Percentiles rank a stretch among this genome's conserved stretches.
These are phyloP conservation scores for Glaucomys volans DNA, from an alignment of 2,113 vertebrate species.

Conservation along the genomic window DNA sequence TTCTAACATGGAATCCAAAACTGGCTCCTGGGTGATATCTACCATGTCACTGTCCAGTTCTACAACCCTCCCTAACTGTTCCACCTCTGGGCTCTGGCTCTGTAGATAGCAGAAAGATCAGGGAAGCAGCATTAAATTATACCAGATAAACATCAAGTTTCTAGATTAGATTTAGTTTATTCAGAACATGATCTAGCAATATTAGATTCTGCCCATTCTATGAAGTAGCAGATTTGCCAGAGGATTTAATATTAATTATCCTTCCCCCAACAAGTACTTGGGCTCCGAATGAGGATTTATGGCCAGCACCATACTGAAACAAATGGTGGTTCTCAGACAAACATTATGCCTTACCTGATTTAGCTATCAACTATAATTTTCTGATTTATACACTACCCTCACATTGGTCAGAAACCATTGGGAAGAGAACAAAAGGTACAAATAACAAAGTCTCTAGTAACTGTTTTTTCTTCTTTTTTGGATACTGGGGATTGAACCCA, in stretches of 20 bases:
- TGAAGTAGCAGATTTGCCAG: conserved; percentile 30
- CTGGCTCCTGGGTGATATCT: conserved; percentile 94
- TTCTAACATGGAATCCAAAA: conserved; percentile 84
- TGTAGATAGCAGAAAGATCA: conserved; percentile 82
- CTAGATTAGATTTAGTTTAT: neutral
- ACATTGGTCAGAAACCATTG: neutral
- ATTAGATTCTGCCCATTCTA: neutral
- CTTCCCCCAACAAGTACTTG: neutral
- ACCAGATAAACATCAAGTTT: neutral
- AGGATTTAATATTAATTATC: conserved; percentile 1
- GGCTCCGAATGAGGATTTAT: neutral
- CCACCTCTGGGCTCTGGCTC: conserved; percentile 89
- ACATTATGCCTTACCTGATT: conserved; percentile 10
- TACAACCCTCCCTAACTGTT: conserved; percentile 88
- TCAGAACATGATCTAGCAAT: neutral
- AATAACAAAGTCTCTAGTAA: neutral
- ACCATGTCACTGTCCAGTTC: conserved; percentile 98
- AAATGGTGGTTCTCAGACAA: conserved; percentile 20
- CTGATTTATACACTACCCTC: neutral
- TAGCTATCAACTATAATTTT: conserved; percentile 56
- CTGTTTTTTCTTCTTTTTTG: neutral
- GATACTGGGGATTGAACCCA: neutral
- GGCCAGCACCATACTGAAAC: neutral
- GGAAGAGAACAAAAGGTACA: conserved; percentile 28
- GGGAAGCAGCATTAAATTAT: conserved; percentile 63